Percentiles rank a stretch among this genome's conserved stretches.
phyloP scores from a whole-genome alignment of 2,113 vertebrate species.

The Mesoclemmys tuberculata region DNA sequence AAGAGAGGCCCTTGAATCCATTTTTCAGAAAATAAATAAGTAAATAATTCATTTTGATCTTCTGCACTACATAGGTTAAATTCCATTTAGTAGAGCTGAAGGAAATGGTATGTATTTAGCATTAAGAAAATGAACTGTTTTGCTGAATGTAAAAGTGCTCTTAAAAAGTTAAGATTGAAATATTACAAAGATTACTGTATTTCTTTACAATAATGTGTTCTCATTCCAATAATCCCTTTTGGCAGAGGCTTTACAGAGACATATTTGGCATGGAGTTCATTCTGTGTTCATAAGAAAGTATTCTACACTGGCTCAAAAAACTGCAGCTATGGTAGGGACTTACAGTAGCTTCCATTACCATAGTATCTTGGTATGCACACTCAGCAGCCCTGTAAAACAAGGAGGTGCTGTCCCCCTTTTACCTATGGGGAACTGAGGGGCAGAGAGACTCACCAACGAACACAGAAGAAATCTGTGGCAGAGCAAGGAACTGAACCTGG shows the following conservation, averaged over 20 bases:
- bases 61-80: background rate
- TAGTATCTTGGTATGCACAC: background rate
- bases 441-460: background rate
- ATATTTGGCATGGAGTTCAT: background rate
- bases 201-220: background rate
- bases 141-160: background rate
- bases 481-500: background rate
- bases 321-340: background rate
- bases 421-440: background rate
- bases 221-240: background rate
- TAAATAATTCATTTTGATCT: background rate
- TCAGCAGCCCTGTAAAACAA: background rate
- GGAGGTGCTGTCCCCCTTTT: background rate
- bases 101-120: rapidly evolving
- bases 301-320: background rate
- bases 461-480: background rate
- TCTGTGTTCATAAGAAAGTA: background rate
- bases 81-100: background rate
- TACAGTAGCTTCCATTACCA: background rate
- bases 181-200: background rate
- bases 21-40: background rate
- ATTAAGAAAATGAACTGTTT: background rate
- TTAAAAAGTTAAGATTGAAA: background rate
- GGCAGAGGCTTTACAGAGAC: background rate
- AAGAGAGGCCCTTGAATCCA: background rate